Evolutionary conservation across 2,113 vertebrate species (phyloP).

Genomic region (Aptenodytes patagonicus): DNA sequence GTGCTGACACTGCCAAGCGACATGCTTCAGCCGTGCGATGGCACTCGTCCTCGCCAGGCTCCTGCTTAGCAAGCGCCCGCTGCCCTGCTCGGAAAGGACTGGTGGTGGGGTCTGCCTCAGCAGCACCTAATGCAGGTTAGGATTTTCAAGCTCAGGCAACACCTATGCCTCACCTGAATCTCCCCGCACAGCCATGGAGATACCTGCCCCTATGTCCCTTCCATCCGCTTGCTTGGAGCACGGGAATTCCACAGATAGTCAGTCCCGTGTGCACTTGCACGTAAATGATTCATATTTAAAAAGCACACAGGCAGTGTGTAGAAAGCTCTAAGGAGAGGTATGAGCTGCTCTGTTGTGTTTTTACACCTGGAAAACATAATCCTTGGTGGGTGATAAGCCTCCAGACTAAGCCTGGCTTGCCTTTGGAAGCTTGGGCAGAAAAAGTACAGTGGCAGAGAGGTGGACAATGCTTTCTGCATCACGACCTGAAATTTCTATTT

Average conservation of each 20-base stretch:
- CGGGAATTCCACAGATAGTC: rapidly evolving
- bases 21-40: background rate
- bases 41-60: background rate
- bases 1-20: background rate
- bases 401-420: background rate
- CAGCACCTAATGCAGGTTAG: background rate
- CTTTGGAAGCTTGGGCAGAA: background rate
- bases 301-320: rapidly evolving
- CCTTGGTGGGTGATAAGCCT: background rate
- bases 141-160: rapidly evolving
- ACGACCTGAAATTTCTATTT: background rate
- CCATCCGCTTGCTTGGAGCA: rapidly evolving
- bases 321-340: background rate
- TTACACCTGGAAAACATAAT: background rate
- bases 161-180: background rate
- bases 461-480: background rate
- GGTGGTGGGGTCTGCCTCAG: background rate
- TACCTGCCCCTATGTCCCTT: background rate
- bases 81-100: background rate
- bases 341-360: background rate
- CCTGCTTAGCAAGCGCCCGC: background rate
- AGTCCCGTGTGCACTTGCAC: rapidly evolving
- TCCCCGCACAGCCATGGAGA: rapidly evolving
- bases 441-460: background rate
- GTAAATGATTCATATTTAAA: rapidly evolving